Evolutionary conservation across 2,888 invertebrate species (phyloP).

Genomic region (Argynnis bischoffii): DNA sequence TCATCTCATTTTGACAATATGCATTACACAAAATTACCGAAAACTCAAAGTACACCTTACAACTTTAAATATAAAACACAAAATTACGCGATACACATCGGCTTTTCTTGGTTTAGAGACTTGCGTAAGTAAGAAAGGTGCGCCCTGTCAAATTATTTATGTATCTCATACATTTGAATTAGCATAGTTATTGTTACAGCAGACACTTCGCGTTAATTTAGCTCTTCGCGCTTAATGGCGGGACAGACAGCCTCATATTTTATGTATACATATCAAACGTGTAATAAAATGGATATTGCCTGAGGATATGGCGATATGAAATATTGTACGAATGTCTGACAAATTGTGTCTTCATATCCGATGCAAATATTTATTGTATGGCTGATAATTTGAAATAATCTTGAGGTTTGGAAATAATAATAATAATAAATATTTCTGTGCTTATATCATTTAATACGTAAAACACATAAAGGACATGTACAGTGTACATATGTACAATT

Average conservation of each 20-base stretch:
- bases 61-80: neutral
- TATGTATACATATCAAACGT: conserved; percentile 22
- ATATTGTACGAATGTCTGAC: conserved; percentile 2
- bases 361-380: no score
- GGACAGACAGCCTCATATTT: conserved; percentile 24
- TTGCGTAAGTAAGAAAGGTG: conserved; percentile 22
- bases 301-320: conserved; percentile 16
- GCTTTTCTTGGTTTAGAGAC: neutral
- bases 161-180: conserved; percentile 32
- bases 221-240: conserved; percentile 8
- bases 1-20: conserved; percentile 16
- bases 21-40: neutral
- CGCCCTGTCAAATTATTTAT: conserved; percentile 32
- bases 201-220: conserved; percentile 19
- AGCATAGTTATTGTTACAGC: conserved; percentile 23
- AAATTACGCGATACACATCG: neutral
- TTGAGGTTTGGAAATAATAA: no score
- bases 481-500: no score
- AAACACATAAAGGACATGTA: no score
- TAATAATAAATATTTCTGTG: no score
- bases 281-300: conserved; percentile 23
- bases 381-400: no score
- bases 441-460: no score
- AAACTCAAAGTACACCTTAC: neutral
- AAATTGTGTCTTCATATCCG: neutral